Base-by-base conservation (phyloP, 2,797 vertebrate genomes). In the Podargus strigoides region DNA sequence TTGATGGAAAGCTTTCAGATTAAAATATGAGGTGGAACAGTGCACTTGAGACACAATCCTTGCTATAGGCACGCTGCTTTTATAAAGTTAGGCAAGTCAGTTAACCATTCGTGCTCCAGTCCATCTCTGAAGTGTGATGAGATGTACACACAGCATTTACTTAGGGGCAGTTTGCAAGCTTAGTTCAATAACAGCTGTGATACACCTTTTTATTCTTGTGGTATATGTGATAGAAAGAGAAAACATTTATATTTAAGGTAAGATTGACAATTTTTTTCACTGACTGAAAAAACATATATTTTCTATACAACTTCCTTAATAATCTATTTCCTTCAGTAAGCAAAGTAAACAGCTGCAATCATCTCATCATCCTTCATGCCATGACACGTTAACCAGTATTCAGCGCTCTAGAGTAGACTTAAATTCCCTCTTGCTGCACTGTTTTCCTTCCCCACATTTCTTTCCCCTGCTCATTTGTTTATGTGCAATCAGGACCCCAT, bases 371-470 rank as follows among this genome's bases (percentile, higher is more conserved):
- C 4, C 21, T 30, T 41, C 0, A 0, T 30, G 34, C 9, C 23
- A 19, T 0, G 0, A 5, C 3, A 6, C 10, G 42, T n/a, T n/a
- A 50, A 28, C 20, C 21, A 23, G 8, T 3, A 4, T 23, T 56
- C 39, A 39, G n/a, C 0, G 2, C 23, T 34, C 64, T 24, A 14
- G 50, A 37, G 30, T 6, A 16, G 67, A 10, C 1, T 36, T 24
- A 32, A 47, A 62, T 69, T 76, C 41, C 12, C 5, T 49, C 23
- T 37, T 6, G 2, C 34, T 66, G 19, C 22, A 14, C 28, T 42
- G 6, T 37, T 42, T 10, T 34, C 55, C 41, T 84, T 63, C 74
- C 44, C 62, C 30, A n/a, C 3, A 1, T 79, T 66, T 36, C 42
- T 56, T 37, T 50, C 13, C 39, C 6, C 36, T 46, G 14, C 7